Evolutionary conservation across 2,113 vertebrate genomes (phyloP).

Genomic region (Perca flavescens): DNA sequence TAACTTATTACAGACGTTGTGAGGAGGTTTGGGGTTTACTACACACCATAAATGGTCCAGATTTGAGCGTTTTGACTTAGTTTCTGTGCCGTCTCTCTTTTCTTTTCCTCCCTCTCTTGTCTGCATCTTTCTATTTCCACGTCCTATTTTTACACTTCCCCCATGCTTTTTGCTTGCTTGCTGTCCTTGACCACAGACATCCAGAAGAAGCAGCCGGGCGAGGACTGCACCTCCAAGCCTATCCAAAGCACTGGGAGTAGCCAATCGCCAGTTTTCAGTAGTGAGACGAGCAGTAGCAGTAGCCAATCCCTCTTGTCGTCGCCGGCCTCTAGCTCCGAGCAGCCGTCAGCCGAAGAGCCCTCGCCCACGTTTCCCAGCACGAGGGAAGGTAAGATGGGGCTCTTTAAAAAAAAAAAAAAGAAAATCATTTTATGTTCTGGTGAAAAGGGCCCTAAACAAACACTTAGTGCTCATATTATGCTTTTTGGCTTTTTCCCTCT

Average conservation of each 20-base stretch:
- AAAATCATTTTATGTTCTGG: too few species aligned
- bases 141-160: constrained; percentile 4
- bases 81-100: constrained; percentile 6
- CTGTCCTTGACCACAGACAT: constrained; percentile 84
- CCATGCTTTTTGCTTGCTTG: background rate
- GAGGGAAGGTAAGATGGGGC: constrained; percentile 89
- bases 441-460: too few species aligned
- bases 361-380: constrained; percentile 87
- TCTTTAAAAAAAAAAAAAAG: too few species aligned
- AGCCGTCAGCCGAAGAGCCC: constrained; percentile 88
- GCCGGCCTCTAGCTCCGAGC: constrained; percentile 87
- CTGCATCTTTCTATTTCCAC: background rate
- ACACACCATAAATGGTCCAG: constrained; percentile 1
- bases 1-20: background rate
- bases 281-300: constrained; percentile 91
- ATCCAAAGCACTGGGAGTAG: constrained; percentile 90
- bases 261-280: constrained; percentile 91
- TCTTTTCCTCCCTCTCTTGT: background rate
- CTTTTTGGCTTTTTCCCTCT: too few species aligned
- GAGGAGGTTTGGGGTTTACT: background rate
- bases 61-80: background rate
- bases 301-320: constrained; percentile 86
- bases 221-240: constrained; percentile 91
- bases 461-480: too few species aligned
- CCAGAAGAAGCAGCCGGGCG: constrained; percentile 94